phyloP scores from a whole-genome alignment of 2,797 vertebrate species.

The Aselliscus stoliczkanus region DNA sequence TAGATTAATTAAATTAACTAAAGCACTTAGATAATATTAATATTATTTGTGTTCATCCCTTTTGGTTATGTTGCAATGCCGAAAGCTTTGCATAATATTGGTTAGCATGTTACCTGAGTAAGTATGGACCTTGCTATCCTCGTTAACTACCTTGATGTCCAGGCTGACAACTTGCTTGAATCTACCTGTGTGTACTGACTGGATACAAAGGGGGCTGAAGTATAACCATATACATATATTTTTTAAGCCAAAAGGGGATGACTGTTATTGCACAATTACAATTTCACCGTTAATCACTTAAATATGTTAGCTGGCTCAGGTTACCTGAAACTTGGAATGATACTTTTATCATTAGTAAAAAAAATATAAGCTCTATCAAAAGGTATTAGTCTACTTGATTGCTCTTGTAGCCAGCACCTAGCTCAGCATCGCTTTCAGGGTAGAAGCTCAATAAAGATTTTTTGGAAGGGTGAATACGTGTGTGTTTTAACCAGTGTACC shows the following conservation, averaged over 20 bases:
- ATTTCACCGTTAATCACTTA: constrained; percentile 46
- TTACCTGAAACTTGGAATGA: constrained; percentile 4
- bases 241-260: not conserved
- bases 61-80: not conserved
- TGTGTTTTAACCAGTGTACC: not conserved
- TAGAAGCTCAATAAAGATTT: not conserved
- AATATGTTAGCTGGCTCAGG: not conserved
- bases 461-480: not conserved
- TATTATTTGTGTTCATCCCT: not conserved
- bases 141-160: not conserved
- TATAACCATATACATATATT: not conserved
- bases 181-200: not conserved
- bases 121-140: not conserved
- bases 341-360: constrained; percentile 29
- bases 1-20: not conserved
- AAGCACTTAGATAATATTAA: not conserved
- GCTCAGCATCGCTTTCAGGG: not conserved
- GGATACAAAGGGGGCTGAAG: not conserved
- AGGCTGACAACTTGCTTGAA: not conserved
- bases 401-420: not conserved
- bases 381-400: not conserved
- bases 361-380: not conserved
- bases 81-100: not conserved
- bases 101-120: not conserved
- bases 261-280: constrained; percentile 2